Conservation (phyloP, 2,888 invertebrate genomes). For the Lepidochrysops patricia region DNA sequence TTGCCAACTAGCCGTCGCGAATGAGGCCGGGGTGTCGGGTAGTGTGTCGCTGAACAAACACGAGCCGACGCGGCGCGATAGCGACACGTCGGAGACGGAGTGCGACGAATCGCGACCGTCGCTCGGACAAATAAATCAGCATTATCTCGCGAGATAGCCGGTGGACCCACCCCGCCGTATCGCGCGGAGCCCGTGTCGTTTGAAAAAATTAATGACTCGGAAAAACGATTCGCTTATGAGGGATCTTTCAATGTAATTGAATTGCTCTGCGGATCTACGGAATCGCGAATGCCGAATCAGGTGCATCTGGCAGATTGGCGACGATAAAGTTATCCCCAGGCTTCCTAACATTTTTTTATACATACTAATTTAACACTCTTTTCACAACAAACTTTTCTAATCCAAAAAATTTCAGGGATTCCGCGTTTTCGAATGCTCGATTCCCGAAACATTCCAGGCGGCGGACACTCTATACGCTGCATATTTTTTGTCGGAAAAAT, state of each 20-base stretch:
- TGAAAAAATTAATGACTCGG: conserved; percentile 75
- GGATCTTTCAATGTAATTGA: conserved; percentile 75
- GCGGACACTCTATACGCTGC: too few relatives aligned
- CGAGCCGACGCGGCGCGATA: conserved; percentile 39
- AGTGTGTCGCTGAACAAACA: conserved; percentile 43
- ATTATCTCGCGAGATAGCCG: conserved; percentile 75
- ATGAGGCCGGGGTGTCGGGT: conserved; percentile 41
- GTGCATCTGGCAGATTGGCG: conserved; percentile 27
- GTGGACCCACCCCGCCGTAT: conserved; percentile 49
- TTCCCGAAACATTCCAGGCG: too few relatives aligned
- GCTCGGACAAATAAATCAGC: conserved; percentile 71
- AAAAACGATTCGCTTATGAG: conserved; percentile 76
- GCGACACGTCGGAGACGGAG: conserved; percentile 37
- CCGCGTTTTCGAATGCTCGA: too few relatives aligned
- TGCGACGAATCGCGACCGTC: conserved; percentile 70
- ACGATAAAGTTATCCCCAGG: too few relatives aligned
- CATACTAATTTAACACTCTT: neutral
- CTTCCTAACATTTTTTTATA: too few relatives aligned
- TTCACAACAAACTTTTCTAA: too few relatives aligned
- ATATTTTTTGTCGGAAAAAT: too few relatives aligned
- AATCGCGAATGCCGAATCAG: conserved; percentile 47
- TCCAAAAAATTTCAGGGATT: too few relatives aligned
- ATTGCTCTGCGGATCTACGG: conserved; percentile 64
- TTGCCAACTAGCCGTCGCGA: conserved; percentile 71
- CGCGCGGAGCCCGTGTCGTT: conserved; percentile 69